These are phyloP conservation scores for Belgica antarctica DNA, from an alignment of 2,888 invertebrate genomes.

Conservation along the genomic window DNA sequence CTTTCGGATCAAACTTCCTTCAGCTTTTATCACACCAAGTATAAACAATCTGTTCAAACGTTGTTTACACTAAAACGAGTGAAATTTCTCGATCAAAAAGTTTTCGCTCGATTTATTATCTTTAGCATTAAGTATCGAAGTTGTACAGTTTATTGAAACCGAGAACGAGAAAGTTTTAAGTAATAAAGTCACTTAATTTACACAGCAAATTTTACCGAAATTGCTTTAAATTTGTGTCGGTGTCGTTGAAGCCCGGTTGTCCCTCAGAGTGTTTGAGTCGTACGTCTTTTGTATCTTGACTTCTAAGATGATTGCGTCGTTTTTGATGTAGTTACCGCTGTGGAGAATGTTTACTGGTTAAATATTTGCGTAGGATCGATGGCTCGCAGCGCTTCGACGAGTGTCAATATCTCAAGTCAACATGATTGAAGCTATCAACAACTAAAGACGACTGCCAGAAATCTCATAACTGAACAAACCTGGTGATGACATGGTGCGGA, in stretches of 20 bases:
- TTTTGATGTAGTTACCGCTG: slow-evolving; percentile 50
- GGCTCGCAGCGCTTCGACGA: not conserved
- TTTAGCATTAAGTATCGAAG: too few relatives aligned
- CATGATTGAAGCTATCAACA: not conserved
- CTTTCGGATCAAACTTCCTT: too few relatives aligned
- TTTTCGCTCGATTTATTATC: too few relatives aligned
- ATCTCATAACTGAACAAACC: slow-evolving; percentile 20
- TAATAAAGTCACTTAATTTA: not conserved
- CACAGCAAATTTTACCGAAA: not conserved
- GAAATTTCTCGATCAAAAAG: too few relatives aligned
- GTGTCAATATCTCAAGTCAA: not conserved
- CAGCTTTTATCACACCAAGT: too few relatives aligned
- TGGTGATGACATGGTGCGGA: slow-evolving; percentile 48
- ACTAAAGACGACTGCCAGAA: too few relatives aligned
- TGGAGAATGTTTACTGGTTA: not conserved
- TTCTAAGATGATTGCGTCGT: slow-evolving; percentile 53
- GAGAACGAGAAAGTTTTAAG: slow-evolving; percentile 5
- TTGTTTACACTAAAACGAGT: too few relatives aligned
- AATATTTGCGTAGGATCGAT: slow-evolving; percentile 9
- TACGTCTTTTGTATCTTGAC: slow-evolving; percentile 49
- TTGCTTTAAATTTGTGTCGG: slow-evolving; percentile 25
- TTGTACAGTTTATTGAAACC: not conserved
- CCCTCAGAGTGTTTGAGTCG: slow-evolving; percentile 5
- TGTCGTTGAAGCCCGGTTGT: not conserved
- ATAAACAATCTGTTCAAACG: too few relatives aligned